Evolutionary conservation across 2,113 vertebrate genomes (phyloP), one percentile per base, ranked within the genome.

Genomic region (Mastomys coucha): DNA sequence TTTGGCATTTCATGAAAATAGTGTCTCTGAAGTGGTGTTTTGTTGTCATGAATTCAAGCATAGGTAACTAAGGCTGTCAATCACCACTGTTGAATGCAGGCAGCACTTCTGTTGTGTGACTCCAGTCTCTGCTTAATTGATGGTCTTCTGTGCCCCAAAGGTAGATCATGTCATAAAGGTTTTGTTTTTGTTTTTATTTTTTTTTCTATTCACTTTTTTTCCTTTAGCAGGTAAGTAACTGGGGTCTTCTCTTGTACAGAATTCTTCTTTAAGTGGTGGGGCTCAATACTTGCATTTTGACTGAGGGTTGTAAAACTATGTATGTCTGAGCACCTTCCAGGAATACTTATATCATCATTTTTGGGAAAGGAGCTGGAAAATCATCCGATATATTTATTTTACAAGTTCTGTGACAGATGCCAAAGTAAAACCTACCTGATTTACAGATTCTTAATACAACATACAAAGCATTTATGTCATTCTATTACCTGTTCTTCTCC

Each of bases 271-370:
- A 31, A 22, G 26, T n/a, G 28, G 9, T 69, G 51, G 24, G 33
- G 51, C 49, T 97, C 8, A 53, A 42, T 4, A 26, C 13, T 93
- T 88, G 26, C 4, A 17, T 63, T 69, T 65, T 36, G 45, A n/a
- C 60, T 5, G 5, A n/a, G 60, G 26, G 6, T 56, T 72, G 58
- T 65, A 56, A 91, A 60, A n/a, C 45, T 22, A 24, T 22, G n/a
- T 11, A 22, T 76, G 20, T 4, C 51, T 92, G 14, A 14, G 39
- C 42, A 22, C 26, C 5, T 75, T 33, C 11, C 69, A 12, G 39
- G 39, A 92, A 69, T 90, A 94, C 92, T 84, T 92, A 78, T 28
- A 86, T 86, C 39, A 63, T 19, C 51, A n/a, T 88, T 49, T 92
- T 65, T 60, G 24, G 9, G 26, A 60, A 63, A 4, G 5, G 5